Evolutionary conservation across 2,797 vertebrate species (phyloP).

Genomic region (Girardinus metallicus): DNA sequence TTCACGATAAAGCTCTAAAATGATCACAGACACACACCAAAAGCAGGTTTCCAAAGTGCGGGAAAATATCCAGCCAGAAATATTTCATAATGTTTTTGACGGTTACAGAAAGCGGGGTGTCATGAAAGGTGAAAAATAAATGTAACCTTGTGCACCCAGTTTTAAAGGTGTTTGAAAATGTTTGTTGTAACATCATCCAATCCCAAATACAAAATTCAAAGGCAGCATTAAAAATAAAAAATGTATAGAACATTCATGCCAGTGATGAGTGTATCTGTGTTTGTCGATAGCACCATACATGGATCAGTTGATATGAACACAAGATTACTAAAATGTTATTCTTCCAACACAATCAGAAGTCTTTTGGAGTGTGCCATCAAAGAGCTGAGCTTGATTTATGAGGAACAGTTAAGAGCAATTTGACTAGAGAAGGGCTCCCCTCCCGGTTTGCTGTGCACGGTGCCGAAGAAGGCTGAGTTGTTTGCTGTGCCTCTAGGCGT

Average conservation of each 20-base stretch:
- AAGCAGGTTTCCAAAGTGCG: background rate
- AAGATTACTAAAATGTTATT: conserved; percentile 35
- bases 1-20: background rate
- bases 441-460: conserved; percentile 58
- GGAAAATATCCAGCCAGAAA: background rate
- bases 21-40: background rate
- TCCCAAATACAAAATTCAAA: background rate
- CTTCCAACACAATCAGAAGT: conserved; percentile 13
- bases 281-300: background rate
- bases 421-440: conserved; percentile 71
- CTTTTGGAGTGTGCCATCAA: conserved; percentile 27
- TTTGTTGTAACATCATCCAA: background rate
- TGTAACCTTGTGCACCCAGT: background rate
- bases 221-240: background rate
- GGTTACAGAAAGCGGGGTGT: background rate
- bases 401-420: conserved; percentile 64
- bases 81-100: background rate
- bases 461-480: conserved; percentile 65
- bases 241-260: background rate
- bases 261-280: background rate
- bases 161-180: background rate
- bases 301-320: conserved; percentile 5
- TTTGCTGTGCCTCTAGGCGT: conserved; percentile 72
- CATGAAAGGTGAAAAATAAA: background rate
- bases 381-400: conserved; percentile 63